These are phyloP conservation scores for Erebia epiphron DNA, from an alignment of 2,888 invertebrate species.

Conservation along the genomic window DNA sequence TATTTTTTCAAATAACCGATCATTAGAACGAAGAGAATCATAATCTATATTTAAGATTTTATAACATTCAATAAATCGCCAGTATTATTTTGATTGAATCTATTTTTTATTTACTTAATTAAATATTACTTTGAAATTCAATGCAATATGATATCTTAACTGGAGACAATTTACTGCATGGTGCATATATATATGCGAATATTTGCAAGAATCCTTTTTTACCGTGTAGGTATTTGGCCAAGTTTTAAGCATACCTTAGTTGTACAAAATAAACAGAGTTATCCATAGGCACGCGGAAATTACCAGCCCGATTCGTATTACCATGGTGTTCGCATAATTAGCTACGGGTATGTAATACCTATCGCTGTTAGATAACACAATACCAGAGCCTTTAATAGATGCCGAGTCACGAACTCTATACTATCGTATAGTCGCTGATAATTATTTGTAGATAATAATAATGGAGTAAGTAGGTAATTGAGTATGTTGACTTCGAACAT, in stretches of 20 bases:
- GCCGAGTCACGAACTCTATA: conserved; percentile 71
- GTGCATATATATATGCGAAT: no score
- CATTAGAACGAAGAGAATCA: no score
- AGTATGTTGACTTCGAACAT: neutral
- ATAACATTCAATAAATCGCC: no score
- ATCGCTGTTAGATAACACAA: conserved; percentile 73
- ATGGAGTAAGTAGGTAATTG: conserved; percentile 7
- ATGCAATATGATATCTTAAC: no score
- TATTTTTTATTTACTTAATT: no score
- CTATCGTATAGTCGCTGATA: conserved; percentile 11
- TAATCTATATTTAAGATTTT: no score
- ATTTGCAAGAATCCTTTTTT: no score
- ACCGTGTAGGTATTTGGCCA: no score
- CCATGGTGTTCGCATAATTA: conserved; percentile 73
- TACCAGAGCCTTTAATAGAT: conserved; percentile 72
- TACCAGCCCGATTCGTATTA: conserved; percentile 66
- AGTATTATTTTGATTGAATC: no score
- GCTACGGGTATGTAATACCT: conserved; percentile 54
- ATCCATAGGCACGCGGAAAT: conserved; percentile 48
- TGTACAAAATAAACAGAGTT: conserved; percentile 42
- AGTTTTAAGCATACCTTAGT: neutral
- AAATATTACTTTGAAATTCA: no score
- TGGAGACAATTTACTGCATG: no score
- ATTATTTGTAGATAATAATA: conserved; percentile 20
- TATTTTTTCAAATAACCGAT: no score